Evolutionary conservation across 1,140 invertebrate genomes (phyloP), one percentile per base, ranked within the genome.

Genomic region (Wasmannia auropunctata): DNA sequence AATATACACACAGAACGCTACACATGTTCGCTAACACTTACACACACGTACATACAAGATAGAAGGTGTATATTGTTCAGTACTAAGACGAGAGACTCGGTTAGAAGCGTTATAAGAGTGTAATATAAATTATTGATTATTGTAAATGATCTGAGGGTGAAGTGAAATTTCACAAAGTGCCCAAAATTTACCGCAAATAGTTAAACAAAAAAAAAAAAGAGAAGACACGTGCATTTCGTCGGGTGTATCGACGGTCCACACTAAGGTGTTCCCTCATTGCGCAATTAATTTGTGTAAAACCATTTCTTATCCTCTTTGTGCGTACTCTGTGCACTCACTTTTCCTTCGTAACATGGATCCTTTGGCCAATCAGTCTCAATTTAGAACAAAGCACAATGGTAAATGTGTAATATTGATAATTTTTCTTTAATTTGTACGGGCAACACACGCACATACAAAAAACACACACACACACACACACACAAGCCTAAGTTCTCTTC

Each of bases 91-190:
- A 93, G 89, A 90, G 91, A 93, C 91, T 93, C 91, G 89, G 83
- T 93, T n/a, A 93, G 92, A 91, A 91, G 91, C 80, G 90, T 91
- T 92, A 87, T 93, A 92, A 91, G 89, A 90, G 91, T 94, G 91
- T 94, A 93, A 92, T 91, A 92, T 93, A 93, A 92, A 92, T 93
- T 93, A 92, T 91, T 92, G 83, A 91, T 91, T 86, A 91, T 91
- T 94, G 93, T 94, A 93, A 93, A 94, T 94, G 93, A 94, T 94
- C 93, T 93, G 93, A 94, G 94, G 93, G 93, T 94, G 91, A 94
- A 93, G 93, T 95, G 94, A 94, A 95, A 93, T 94, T 91, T 94
- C 93, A 95, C 93, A 94, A 95, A 95, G 94, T 94, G 94, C 94
- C 94, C 94, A 94, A 93, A 94, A 92, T 92, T 93, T 90, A 91